A percentile compares a stretch with the other conserved stretches of the same genome.
phyloP scores from a whole-genome alignment of 2,888 invertebrate species.

The Nephrocerus scutellatus region DNA sequence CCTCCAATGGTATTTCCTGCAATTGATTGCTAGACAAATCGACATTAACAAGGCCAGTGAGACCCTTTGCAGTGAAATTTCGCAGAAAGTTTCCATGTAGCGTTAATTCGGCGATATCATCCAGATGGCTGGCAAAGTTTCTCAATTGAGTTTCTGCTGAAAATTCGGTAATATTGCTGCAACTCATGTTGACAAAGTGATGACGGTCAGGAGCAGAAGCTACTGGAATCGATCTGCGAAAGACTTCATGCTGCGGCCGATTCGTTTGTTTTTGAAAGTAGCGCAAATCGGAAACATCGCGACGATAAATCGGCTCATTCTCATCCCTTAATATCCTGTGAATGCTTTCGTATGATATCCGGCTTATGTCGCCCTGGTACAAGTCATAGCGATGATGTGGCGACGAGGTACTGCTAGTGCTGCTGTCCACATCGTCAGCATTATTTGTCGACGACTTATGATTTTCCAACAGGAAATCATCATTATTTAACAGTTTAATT shows the following conservation, averaged over 20 bases:
- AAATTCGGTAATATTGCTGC: constrained; percentile 6
- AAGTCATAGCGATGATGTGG: constrained; percentile 28
- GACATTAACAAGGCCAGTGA: constrained; percentile 26
- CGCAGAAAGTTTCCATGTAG: constrained; percentile 31
- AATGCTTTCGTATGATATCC: constrained; percentile 39
- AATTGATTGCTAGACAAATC: constrained; percentile 32
- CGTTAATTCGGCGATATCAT: constrained; percentile 28
- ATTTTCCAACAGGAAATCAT: constrained; percentile 21
- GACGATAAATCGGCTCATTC: constrained; percentile 36
- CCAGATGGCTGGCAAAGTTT: constrained; percentile 3
- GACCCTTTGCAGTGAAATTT: too few relatives aligned
- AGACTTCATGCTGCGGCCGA: constrained; percentile 24
- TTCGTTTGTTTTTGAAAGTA: constrained; percentile 33
- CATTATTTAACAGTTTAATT: constrained; percentile 28
- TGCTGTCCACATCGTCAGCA: constrained; percentile 10
- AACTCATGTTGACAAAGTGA: constrained; percentile 11
- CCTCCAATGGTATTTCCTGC: constrained; percentile 21
- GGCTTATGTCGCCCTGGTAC: constrained; percentile 30
- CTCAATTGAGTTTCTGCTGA: too few relatives aligned
- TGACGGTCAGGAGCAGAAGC: too few relatives aligned
- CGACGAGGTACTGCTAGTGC: constrained; percentile 4
- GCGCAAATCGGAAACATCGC: constrained; percentile 30
- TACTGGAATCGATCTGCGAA: constrained; percentile 24
- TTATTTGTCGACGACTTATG: not conserved
- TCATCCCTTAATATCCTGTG: constrained; percentile 44